These are phyloP conservation scores for Phenacoccus solenopsis DNA, from an alignment of 1,140 invertebrate species.

Conservation along the genomic window DNA sequence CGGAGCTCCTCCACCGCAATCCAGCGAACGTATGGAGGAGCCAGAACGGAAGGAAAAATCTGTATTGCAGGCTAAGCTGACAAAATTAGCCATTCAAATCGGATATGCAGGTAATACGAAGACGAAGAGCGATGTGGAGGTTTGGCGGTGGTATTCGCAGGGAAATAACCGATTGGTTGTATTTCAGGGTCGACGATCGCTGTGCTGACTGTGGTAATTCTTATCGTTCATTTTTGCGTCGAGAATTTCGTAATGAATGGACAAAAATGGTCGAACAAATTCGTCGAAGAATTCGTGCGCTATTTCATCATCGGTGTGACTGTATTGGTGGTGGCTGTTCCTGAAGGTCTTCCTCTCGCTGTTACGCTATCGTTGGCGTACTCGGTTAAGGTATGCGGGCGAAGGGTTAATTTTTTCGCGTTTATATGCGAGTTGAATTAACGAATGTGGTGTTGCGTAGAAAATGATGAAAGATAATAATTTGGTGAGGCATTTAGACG, in stretches of 20 bases:
- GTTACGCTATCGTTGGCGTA: conserved; percentile 96
- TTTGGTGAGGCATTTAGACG: conserved; percentile 94
- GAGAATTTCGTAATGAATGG: conserved; percentile 68
- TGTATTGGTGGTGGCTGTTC: conserved; percentile 96
- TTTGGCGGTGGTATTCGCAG: no score
- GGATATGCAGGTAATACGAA: conserved; percentile 87
- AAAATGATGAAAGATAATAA: conserved; percentile 99
- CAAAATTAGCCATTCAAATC: conserved; percentile 97
- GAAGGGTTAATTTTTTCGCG: no score
- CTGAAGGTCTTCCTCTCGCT: conserved; percentile 94
- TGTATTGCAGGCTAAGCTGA: conserved; percentile 96
- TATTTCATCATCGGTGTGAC: conserved; percentile 99
- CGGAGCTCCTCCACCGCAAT: not conserved
- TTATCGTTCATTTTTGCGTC: conserved; percentile 90
- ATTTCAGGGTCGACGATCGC: conserved; percentile 80
- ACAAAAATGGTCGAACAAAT: conserved; percentile 58
- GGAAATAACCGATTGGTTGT: no score
- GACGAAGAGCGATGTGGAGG: no score
- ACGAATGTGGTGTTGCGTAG: no score
- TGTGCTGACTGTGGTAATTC: conserved; percentile 88
- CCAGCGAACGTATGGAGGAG: conserved; percentile 24
- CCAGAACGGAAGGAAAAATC: conserved; percentile 82
- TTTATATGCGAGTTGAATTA: no score
- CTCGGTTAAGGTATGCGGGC: conserved; percentile 94
- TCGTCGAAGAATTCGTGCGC: conserved; percentile 83